These are phyloP conservation scores for Thunnus thynnus DNA, from an alignment of 2,113 vertebrate genomes.

Conservation along the genomic window DNA sequence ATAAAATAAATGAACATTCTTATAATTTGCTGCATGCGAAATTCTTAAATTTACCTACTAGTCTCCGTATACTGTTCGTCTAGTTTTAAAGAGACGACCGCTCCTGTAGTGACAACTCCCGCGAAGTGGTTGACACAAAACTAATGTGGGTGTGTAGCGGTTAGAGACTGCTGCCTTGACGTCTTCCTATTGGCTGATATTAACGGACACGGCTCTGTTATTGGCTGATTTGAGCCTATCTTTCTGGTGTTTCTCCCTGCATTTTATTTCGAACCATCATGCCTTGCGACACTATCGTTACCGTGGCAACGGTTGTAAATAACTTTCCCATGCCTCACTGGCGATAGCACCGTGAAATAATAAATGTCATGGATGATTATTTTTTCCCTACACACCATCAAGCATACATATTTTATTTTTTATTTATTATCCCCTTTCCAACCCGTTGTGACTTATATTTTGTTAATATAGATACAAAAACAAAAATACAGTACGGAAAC, in stretches of 20 bases:
- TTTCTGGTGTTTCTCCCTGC: slow-evolving; percentile 77
- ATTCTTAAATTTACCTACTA: slow-evolving; percentile 62
- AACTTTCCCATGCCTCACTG: slow-evolving; percentile 1
- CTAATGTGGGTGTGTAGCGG: slow-evolving; percentile 80
- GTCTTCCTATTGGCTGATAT: slow-evolving; percentile 68
- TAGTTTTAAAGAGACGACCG: slow-evolving; percentile 46
- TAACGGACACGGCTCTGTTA: slow-evolving; percentile 13
- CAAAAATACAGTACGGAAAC: too few species aligned
- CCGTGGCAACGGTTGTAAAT: slow-evolving; percentile 66
- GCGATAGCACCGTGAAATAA: background rate
- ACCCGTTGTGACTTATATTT: too few species aligned
- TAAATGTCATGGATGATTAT: too few species aligned
- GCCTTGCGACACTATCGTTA: slow-evolving; percentile 72
- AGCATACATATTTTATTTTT: too few species aligned
- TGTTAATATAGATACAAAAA: too few species aligned
- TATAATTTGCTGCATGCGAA: background rate
- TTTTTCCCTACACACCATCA: too few species aligned
- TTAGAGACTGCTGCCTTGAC: slow-evolving; percentile 55
- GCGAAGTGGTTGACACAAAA: slow-evolving; percentile 82
- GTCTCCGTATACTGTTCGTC: slow-evolving; percentile 27
- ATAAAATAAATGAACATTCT: background rate
- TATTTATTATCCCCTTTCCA: too few species aligned
- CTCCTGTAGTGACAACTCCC: slow-evolving; percentile 75
- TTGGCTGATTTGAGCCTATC: slow-evolving; percentile 66
- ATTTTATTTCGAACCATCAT: slow-evolving; percentile 86